Conservation (phyloP, 2,113 vertebrate species). For the Oriolus oriolus region DNA sequence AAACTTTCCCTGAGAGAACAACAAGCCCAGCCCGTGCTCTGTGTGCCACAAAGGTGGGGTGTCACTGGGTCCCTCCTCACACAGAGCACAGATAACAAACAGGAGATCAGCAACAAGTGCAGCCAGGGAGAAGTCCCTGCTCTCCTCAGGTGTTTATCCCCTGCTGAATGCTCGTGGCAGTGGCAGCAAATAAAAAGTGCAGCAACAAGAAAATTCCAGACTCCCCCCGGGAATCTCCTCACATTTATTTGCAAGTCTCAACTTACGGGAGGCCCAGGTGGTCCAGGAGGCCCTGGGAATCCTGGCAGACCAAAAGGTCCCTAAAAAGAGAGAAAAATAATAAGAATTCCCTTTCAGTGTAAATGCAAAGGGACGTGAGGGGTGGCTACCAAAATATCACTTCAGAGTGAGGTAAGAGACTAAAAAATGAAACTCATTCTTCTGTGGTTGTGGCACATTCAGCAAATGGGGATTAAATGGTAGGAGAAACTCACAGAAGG, state of each 20-base stretch:
- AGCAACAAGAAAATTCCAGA: background rate
- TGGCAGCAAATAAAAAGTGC: background rate
- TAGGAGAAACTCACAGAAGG: slow-evolving; percentile 77
- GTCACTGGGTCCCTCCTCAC: background rate
- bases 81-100: background rate
- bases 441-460: background rate
- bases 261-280: slow-evolving; percentile 91
- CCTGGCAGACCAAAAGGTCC: slow-evolving; percentile 87
- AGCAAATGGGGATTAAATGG: background rate
- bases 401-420: background rate
- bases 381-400: background rate
- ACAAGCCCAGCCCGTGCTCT: background rate
- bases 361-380: background rate
- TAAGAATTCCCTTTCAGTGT: background rate
- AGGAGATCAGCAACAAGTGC: background rate
- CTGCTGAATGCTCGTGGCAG: background rate
- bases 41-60: background rate
- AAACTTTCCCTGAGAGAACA: background rate
- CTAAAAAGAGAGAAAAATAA: slow-evolving; percentile 60
- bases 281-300: slow-evolving; percentile 84
- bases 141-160: background rate
- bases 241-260: background rate
- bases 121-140: background rate
- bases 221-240: background rate
- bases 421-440: background rate